Percentiles rank a stretch among this genome's conserved stretches.
Evolutionary conservation across 2,888 invertebrate genomes (phyloP).

Genomic region (Macrophya annulata): DNA sequence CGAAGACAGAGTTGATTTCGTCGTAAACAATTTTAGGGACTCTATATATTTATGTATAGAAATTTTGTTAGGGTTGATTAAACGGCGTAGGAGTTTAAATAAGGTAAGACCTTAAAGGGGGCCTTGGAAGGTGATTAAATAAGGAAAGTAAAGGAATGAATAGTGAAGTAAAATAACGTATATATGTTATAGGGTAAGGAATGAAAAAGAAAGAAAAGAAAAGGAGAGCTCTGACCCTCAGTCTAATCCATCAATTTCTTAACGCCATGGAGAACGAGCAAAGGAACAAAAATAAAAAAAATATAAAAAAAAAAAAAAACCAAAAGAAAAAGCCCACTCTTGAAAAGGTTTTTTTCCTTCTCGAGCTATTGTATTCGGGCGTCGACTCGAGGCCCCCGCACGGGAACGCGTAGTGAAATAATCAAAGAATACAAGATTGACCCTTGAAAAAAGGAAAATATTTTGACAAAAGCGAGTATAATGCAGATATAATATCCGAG

Average conservation of each 20-base stretch:
- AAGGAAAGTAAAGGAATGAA: neutral
- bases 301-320: neutral
- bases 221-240: neutral
- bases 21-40: neutral
- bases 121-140: neutral
- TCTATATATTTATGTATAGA: neutral
- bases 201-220: neutral
- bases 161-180: neutral
- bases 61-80: neutral
- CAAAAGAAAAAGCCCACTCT: too few relatives aligned
- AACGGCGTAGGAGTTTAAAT: neutral
- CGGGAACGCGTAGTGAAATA: constrained; percentile 13
- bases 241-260: constrained; percentile 11
- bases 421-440: constrained; percentile 24
- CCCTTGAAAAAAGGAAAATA: constrained; percentile 5
- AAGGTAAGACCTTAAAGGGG: neutral
- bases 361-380: constrained; percentile 17
- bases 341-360: constrained; percentile 1
- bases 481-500: neutral
- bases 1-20: neutral
- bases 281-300: neutral
- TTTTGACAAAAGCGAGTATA: constrained; percentile 19
- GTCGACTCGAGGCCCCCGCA: neutral
- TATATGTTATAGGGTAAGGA: neutral
- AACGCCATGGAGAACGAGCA: neutral